Evolutionary conservation across 2,888 invertebrate species (phyloP).

Genomic region (Platerodrilus igneus): DNA sequence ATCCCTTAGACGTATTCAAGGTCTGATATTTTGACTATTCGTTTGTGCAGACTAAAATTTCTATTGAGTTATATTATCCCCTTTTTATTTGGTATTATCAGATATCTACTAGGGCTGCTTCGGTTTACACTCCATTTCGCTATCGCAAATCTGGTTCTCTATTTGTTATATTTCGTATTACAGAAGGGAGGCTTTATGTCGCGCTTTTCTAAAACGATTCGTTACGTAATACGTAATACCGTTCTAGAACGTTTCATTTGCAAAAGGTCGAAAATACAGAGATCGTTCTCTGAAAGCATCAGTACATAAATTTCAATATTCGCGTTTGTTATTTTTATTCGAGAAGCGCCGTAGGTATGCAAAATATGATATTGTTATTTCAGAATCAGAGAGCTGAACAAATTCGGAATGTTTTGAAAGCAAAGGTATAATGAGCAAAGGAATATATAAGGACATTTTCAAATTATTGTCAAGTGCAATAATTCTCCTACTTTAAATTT

Average conservation of each 20-base stretch:
- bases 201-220: conserved; percentile 19
- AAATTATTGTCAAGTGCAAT: conserved; percentile 24
- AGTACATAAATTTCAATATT: conserved; percentile 35
- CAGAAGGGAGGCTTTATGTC: conserved; percentile 18
- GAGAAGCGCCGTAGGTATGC: conserved; percentile 25
- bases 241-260: conserved; percentile 16
- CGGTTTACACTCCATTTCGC: conserved; percentile 42
- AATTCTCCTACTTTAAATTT: conserved; percentile 20
- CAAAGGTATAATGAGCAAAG: conserved; percentile 23
- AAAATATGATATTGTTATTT: conserved; percentile 34
- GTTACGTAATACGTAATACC: conserved; percentile 12
- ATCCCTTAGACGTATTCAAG: conserved; percentile 39
- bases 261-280: conserved; percentile 21
- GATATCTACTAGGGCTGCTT: conserved; percentile 37
- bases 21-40: conserved; percentile 36
- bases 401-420: conserved; percentile 27
- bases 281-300: conserved; percentile 24
- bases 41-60: conserved; percentile 27
- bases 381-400: conserved; percentile 29
- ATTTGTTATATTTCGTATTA: conserved; percentile 21
- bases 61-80: conserved; percentile 35
- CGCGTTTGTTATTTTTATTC: conserved; percentile 35
- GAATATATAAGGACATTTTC: conserved; percentile 21
- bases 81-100: conserved; percentile 38
- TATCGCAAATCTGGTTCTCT: conserved; percentile 30